Percentiles rank a stretch among this genome's conserved stretches.
Evolutionary conservation across 2,888 invertebrate species (phyloP).

Genomic region (Bimastos eiseni): DNA sequence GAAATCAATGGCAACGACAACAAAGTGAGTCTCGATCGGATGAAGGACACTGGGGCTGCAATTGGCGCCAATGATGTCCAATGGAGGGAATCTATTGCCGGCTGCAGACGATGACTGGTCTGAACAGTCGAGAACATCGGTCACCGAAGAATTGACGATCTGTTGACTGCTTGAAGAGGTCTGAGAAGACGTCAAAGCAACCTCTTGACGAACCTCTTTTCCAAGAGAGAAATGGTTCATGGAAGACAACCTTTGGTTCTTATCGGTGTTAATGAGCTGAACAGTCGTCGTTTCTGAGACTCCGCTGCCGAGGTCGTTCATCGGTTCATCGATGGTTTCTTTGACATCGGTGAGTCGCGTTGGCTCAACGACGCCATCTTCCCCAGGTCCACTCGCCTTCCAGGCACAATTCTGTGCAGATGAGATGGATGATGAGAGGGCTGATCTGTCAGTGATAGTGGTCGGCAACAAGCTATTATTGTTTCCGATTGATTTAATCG

Average conservation of each 20-base stretch:
- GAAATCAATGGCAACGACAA: constrained; percentile 68
- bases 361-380: background rate
- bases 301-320: background rate
- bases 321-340: background rate
- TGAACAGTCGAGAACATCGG: background rate
- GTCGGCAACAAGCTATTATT: background rate
- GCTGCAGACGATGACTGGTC: background rate
- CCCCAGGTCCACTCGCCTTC: background rate
- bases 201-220: background rate
- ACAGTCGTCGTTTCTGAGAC: background rate
- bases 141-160: background rate
- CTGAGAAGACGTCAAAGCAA: background rate
- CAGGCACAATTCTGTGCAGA: background rate
- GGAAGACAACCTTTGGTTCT: background rate
- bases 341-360: background rate
- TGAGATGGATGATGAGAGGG: background rate
- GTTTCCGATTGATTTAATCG: background rate
- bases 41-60: background rate
- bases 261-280: background rate
- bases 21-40: constrained; percentile 55
- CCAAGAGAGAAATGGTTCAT: background rate
- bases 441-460: background rate
- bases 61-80: no score
- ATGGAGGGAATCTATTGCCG: no score
- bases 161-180: background rate